These are phyloP conservation scores for Sander vitreus DNA, from an alignment of 2,113 vertebrate species.

Conservation along the genomic window DNA sequence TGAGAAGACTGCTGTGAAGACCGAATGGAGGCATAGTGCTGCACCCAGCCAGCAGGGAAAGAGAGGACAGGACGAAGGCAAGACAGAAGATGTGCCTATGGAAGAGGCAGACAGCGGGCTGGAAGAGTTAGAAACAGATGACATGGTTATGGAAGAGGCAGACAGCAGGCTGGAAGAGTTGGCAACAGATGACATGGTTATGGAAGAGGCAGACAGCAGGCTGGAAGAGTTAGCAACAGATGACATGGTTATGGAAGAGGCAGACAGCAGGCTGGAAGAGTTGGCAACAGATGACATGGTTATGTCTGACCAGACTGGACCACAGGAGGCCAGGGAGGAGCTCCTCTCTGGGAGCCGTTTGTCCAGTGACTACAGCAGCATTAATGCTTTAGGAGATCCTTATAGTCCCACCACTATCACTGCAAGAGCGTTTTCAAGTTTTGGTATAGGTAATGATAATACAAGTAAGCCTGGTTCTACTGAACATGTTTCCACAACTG, in stretches of 20 bases:
- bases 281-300: not conserved
- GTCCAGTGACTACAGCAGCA: not conserved
- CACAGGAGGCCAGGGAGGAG: not conserved
- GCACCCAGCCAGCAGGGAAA: not conserved
- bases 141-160: not conserved
- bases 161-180: not conserved
- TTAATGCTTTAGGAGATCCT: not conserved
- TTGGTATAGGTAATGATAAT: not conserved
- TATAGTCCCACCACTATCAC: not conserved
- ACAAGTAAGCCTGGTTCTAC: not conserved
- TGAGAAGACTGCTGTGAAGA: not conserved
- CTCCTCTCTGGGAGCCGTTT: not conserved
- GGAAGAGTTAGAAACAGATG: not conserved
- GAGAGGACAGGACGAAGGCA: not conserved
- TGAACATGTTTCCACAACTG: slow-evolving; percentile 9
- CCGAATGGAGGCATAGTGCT: not conserved
- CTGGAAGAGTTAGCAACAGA: not conserved
- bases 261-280: not conserved
- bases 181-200: not conserved
- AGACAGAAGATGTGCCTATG: not conserved
- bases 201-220: not conserved
- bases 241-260: not conserved
- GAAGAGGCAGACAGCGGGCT: not conserved
- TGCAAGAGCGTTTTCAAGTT: not conserved
- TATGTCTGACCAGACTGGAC: slow-evolving; percentile 4